Evolutionary conservation across 2,888 invertebrate species (phyloP), one percentile per base, ranked within the genome.

Genomic region (Pegoplata infirma): DNA sequence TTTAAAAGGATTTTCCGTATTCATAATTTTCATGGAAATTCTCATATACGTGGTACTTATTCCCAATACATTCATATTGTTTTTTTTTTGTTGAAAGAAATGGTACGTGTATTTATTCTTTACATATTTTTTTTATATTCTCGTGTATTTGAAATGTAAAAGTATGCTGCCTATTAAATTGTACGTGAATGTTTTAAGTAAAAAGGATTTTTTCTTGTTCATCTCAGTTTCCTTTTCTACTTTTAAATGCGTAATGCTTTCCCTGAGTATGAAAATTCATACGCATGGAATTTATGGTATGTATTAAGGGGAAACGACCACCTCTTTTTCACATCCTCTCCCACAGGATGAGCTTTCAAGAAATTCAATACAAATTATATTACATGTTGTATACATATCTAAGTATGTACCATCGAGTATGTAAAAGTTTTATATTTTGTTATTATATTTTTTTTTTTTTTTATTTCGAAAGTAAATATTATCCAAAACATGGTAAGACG

Each of bases 131-230:
- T 40, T 56, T 17, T n/a, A n/a, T n/a, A n/a, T n/a, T 25, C n/a
- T 44, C 23, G n/a, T 14, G 19, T 10, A 58, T n/a, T 44, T 23
- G 40, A 21, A n/a, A 44, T 23, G 44, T 12, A 23, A 44, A 44
- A 44, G 25, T 59, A 44, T 61, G 47, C 46, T 28, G 46, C 59
- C 59, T 59, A 61, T 61, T 59, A 61, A 61, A 10, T n/a, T 16
- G 59, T 46, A 61, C 59, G 59, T 61, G 59, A 25, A 61, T 61
- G 47, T 61, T 61, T 61, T 61, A 12, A 8, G 25, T 17, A 61
- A 61, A 61, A 61, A 61, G 58, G 58, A 58, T 58, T 56, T 56
- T 21, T n/a, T n/a, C 25, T n/a, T n/a, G n/a, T n/a, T n/a, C n/a
- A n/a, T 23, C 25, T 44, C 10, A 32, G 5, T n/a, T 40, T n/a